A percentile compares a stretch with the other conserved stretches of the same genome.
Evolutionary conservation across 2,113 vertebrate species (phyloP).

Genomic region (Equus quagga): DNA sequence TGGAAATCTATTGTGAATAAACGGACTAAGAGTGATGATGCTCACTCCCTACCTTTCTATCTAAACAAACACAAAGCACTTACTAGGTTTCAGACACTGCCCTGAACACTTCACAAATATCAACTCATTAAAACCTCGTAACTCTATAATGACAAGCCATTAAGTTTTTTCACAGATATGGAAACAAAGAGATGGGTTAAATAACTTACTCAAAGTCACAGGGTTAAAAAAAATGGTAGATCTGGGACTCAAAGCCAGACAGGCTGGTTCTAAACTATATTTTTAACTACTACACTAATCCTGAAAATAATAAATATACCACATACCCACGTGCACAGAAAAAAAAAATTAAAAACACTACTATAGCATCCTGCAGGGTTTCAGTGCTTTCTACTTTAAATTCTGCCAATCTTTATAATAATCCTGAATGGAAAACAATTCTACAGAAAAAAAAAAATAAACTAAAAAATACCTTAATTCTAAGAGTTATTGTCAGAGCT

Average conservation of each 20-base stretch:
- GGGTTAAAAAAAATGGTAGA: neutral
- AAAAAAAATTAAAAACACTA: constrained; percentile 13
- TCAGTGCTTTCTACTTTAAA: constrained; percentile 41
- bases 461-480: neutral
- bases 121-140: neutral
- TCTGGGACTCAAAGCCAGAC: neutral
- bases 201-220: constrained; percentile 1
- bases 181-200: neutral
- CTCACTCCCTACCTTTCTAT: neutral
- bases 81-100: neutral
- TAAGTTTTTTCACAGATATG: neutral
- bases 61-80: neutral
- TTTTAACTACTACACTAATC: neutral
- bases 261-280: neutral
- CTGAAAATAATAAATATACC: constrained; percentile 39
- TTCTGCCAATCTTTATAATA: constrained; percentile 40
- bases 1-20: neutral
- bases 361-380: neutral
- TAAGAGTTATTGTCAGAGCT: neutral
- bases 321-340: neutral
- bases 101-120: constrained; percentile 13
- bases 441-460: constrained; percentile 21
- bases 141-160: neutral
- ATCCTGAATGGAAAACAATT: constrained; percentile 21
- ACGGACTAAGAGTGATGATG: neutral